Base-by-base conservation (phyloP, 2,797 vertebrate species). In the Pyrrhura leucotis region DNA sequence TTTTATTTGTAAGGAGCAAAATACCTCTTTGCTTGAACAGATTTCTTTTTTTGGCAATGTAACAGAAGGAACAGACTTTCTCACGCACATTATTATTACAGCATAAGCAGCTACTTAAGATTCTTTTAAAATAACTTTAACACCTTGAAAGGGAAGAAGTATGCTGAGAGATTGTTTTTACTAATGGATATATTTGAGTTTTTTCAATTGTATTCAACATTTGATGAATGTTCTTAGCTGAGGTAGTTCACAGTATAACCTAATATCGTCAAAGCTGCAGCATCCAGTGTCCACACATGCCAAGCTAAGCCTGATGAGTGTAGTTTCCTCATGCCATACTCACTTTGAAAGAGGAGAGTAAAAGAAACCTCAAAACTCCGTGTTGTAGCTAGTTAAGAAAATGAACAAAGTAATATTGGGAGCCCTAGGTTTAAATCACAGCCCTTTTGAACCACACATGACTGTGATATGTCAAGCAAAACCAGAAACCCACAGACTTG, bases 21-120 rank as follows among this genome's bases (percentile, higher is more conserved):
- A 40, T 97, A 98, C 98, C 98, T 97, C 95, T 96, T 97, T 97
- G 88, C 98, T 98, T 54, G 98, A 98, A 83, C 97, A 98, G 63
- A 98, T 65, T 37, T 96, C 97, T 56, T 98, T 98, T 76, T 96
- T 96, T 31, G 98, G 98, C 66, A 98, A 75, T 9, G 75, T 78
- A 48, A 96, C 53, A 42, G 89, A 94, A 18, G 94, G 84, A 67
- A 95, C 45, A 17, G 26, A 29, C 45, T 94, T 98, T 68, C 65
- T 97, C 14, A 78, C 1, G 4, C 48, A 28, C 28, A 31, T 91
- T 76, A 35, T 10, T 33, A 56, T 33, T 56, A 56, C n/a, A 56
- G n/a, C 54, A 56, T 33, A 56, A 56, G 54, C 21, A 56, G 10
- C 54, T 15, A 33, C 54, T 56, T 33, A 56, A 56, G 54, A 56